Evolutionary conservation across 2,797 vertebrate genomes (phyloP), one percentile per base, ranked within the genome.

Genomic region (Melanotaenia trifasciata): DNA sequence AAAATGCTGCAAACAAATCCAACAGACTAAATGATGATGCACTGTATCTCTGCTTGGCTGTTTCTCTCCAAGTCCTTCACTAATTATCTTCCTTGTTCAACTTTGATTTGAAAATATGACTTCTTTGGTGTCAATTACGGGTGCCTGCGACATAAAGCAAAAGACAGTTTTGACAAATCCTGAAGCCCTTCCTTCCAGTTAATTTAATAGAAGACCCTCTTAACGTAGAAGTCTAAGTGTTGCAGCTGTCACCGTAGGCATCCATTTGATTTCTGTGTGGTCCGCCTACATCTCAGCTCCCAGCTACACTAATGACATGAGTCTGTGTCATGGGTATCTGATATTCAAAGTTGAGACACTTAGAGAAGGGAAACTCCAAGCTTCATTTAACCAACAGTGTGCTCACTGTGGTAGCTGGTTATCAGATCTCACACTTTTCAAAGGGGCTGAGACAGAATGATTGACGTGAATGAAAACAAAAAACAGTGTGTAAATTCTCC

Each of bases 251-350:
- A 65, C 79, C 10, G 0, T 64, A 65, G 84, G 81, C 78, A 84
- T 74, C 76, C 56, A 35, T 80, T 73, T 84, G 57, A 79, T 84
- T 84, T 79, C 74, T 24, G n/a, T 5, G 28, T 58, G 57, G 69
- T 68, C 66, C 61, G 20, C 80, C 79, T 83, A 61, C 58, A 5
- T 45, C 64, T 47, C 64, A 2, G 84, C 71, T 70, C 76, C 65
- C 69, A 67, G 76, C 74, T 38, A 13, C 73, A 74, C 82, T 87
- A 80, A 86, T 84, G 86, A 85, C 72, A 77, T 9, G 50, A 72
- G 61, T 75, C 6, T 14, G 58, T 84, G 67, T 79, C 81, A 67
- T 18, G 28, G 64, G 47, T 35, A 72, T 87, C 75, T 84, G 78
- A 85, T 80, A 62, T 45, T 47, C 16, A 3, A 33, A 58, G 66